phyloP scores from a whole-genome alignment of 2,113 vertebrate species.

The Galbula dea region DNA sequence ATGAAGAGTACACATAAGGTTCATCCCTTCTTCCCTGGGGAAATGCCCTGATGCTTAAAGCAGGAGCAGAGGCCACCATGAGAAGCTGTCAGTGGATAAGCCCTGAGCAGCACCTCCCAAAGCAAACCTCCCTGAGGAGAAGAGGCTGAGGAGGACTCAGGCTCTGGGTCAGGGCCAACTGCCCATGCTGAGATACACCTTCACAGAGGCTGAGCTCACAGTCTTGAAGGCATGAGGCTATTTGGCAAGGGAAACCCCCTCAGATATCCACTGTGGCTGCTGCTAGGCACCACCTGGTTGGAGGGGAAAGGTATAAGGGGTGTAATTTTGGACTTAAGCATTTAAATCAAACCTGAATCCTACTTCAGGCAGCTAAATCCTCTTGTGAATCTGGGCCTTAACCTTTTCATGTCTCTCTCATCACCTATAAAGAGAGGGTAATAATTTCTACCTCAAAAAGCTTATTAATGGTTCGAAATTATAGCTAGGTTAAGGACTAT shows the following conservation, averaged over 20 bases:
- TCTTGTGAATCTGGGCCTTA: constrained; percentile 32
- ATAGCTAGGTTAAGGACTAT: constrained; percentile 19
- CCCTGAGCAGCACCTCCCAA: neutral
- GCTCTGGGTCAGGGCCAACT: fast-evolving
- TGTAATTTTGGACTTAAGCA: neutral
- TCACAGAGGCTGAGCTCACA: neutral
- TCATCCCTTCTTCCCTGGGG: neutral
- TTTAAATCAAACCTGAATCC: neutral
- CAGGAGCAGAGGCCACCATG: neutral
- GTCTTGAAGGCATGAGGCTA: fast-evolving
- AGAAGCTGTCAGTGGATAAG: neutral
- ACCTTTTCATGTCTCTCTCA: constrained; percentile 9
- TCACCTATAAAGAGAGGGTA: neutral
- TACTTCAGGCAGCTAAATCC: neutral
- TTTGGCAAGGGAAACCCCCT: neutral
- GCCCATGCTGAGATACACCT: neutral
- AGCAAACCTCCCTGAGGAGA: fast-evolving
- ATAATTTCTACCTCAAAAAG: constrained; percentile 64
- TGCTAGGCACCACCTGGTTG: neutral
- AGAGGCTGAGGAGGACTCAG: neutral
- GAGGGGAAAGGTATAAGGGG: neutral
- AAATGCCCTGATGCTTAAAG: neutral
- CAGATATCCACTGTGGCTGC: neutral
- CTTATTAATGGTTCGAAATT: constrained; percentile 37
- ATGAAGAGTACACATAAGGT: neutral